Percentiles rank a stretch among this genome's conserved stretches.
Evolutionary conservation across 2,888 invertebrate species (phyloP).

Genomic region (Sinohyriopsis cumingii): DNA sequence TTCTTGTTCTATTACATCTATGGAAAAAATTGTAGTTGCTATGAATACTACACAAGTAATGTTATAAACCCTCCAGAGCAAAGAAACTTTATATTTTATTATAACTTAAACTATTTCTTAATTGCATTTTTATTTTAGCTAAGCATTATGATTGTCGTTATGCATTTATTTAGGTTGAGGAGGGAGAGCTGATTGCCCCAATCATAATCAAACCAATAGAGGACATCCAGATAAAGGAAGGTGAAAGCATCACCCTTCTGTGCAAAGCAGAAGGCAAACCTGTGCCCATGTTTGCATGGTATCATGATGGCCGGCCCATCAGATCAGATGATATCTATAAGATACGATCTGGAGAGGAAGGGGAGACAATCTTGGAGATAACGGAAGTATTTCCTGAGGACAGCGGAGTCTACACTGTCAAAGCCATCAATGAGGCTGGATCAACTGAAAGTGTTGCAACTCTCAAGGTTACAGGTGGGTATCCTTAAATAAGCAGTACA

Average conservation of each 20-base stretch:
- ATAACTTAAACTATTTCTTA: too few species aligned
- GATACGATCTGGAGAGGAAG: conserved; percentile 71
- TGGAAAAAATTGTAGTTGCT: too few species aligned
- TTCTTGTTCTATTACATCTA: too few species aligned
- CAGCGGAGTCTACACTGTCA: conserved; percentile 84
- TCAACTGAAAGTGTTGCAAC: conserved; percentile 86
- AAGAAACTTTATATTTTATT: too few species aligned
- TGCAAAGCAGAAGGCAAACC: conserved; percentile 71
- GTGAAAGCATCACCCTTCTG: conserved; percentile 61
- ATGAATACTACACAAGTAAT: too few species aligned
- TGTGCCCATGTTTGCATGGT: conserved; percentile 81
- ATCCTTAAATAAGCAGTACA: too few species aligned
- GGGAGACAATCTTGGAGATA: conserved; percentile 77
- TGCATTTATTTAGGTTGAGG: conserved; percentile 30
- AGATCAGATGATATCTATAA: conserved; percentile 76
- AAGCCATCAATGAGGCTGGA: conserved; percentile 81
- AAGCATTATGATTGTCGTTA: too few species aligned
- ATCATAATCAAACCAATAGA: conserved; percentile 52
- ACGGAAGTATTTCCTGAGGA: conserved; percentile 79
- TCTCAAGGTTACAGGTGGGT: conserved; percentile 76
- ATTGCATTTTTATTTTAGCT: too few species aligned
- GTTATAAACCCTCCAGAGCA: too few species aligned
- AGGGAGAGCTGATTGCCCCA: conserved; percentile 47
- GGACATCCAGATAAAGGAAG: conserved; percentile 62
- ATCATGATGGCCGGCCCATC: conserved; percentile 82